Base-by-base conservation (phyloP, 2,797 vertebrate species). In the Paramormyrops hopkinsi region DNA sequence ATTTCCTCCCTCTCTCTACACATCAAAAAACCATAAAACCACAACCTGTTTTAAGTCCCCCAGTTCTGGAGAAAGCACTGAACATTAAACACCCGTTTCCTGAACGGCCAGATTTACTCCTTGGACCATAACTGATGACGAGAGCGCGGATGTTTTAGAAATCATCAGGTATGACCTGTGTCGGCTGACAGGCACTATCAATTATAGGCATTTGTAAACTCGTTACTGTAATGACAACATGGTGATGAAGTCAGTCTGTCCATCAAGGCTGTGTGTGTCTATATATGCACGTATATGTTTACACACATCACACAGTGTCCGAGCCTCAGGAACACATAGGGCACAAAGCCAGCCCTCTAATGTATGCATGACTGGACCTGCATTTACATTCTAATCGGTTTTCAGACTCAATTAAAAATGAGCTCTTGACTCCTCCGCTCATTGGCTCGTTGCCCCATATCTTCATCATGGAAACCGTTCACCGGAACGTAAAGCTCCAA, bases 351-450 rank as follows among this genome's bases (percentile, higher is more conserved):
- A 22, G 8, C 82, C 82, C 41, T 84, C 19, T 84, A 29, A 84
- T 51, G 22, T 51, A 84, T 84, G 82, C 82, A 84, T 50, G 82
- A 11, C 44, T 84, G 41, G 41, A 25, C 25, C 85, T 33, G 25
- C 33, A 59, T 87, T 59, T 59, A 56, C 53, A 87, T 87, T 87
- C 53, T 37, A 87, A 87, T 59, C 53, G 29, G 29, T 87, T 87
- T 87, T 87, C 85, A 56, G 53, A 87, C 85, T 87, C 84, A 53
- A 56, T 56, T 56, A 87, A 37, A 87, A 22, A 54, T 37, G 84
- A 87, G 51, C 85, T 54, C 25, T 56, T 37, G 51, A 54, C 85
- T 87, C 51, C 51, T 59, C 14, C 14, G 33, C 22, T 51, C 85
- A 87, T 41, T 33, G 85, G 85, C 85, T 44, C 17, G 17, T n/a